Evolutionary conservation across 2,888 invertebrate genomes (phyloP).

Genomic region (Thelaira solivaga): DNA sequence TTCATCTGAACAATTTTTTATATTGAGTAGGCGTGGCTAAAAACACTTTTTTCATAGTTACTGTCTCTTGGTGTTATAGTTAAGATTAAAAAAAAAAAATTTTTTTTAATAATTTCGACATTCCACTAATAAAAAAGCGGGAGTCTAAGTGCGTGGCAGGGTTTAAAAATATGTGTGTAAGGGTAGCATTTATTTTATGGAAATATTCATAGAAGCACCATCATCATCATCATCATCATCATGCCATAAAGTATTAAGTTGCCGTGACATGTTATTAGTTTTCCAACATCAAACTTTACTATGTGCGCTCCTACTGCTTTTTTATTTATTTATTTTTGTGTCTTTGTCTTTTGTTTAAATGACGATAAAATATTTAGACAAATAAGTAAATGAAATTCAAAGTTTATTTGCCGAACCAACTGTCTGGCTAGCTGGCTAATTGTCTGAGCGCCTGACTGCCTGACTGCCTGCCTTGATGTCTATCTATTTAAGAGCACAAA

Average conservation of each 20-base stretch:
- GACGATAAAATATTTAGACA: slow-evolving; percentile 17
- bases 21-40: too few relatives aligned
- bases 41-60: too few relatives aligned
- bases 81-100: too few relatives aligned
- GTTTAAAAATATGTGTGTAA: neutral
- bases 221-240: too few relatives aligned
- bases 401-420: slow-evolving; percentile 16
- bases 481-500: neutral
- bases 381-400: slow-evolving; percentile 15
- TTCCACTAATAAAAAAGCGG: too few relatives aligned
- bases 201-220: slow-evolving; percentile 44
- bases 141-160: neutral
- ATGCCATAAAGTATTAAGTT: slow-evolving; percentile 46
- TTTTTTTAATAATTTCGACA: too few relatives aligned
- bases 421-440: neutral
- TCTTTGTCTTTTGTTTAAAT: slow-evolving; percentile 6
- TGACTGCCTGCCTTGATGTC: neutral
- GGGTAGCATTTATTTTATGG: slow-evolving; percentile 1
- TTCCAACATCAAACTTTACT: slow-evolving; percentile 33
- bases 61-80: too few relatives aligned
- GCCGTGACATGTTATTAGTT: slow-evolving; percentile 57
- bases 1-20: too few relatives aligned
- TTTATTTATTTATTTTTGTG: neutral
- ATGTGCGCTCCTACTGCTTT: slow-evolving; percentile 12
- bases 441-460: neutral